phyloP scores from a whole-genome alignment of 1,140 invertebrate species.

The Bombyx mori region ASM3026992v2 NC_085119.1:12325501-12326000 shows the following conservation, averaged over 20 bases:
- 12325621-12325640: conserved; percentile 26
- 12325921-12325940: too few relatives aligned
- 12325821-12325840: conserved; percentile 7
- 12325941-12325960: too few relatives aligned
- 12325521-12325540: too few relatives aligned
- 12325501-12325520: too few relatives aligned
- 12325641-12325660: conserved; percentile 23
- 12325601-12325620: conserved; percentile 22
- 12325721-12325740: conserved; percentile 38
- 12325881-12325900: too few relatives aligned
- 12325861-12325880: too few relatives aligned
- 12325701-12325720: conserved; percentile 28
- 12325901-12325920: too few relatives aligned
- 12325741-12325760: conserved; percentile 36
- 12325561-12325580: too few relatives aligned
- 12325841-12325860: background rate
- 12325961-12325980: too few relatives aligned
- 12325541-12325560: too few relatives aligned
- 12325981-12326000: too few relatives aligned
- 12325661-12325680: conserved; percentile 46
- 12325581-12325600: conserved; percentile 16
- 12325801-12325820: conserved; percentile 5
- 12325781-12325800: conserved; percentile 20
- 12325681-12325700: conserved; percentile 30
- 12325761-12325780: conserved; percentile 41